A percentile compares a stretch with the other conserved stretches of the same genome.
Evolutionary conservation across 2,113 vertebrate species (phyloP).

Genomic region (Brachypteracias leptosomus): DNA sequence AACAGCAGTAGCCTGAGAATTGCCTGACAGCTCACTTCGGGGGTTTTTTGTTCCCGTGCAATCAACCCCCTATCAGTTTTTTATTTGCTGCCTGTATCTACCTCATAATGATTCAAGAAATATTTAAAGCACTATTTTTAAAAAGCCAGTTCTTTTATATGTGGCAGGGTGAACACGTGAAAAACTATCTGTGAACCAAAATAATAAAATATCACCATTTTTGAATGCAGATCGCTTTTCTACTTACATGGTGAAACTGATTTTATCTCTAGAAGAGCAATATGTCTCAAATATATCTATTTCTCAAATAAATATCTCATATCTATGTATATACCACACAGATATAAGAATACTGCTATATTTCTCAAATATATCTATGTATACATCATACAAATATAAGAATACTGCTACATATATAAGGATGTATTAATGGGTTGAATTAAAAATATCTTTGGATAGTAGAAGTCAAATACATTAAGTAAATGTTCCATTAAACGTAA

Average conservation of each 20-base stretch:
- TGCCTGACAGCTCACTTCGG: not conserved
- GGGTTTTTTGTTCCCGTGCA: not conserved
- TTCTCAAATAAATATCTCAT: not conserved
- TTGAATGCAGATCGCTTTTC: not conserved
- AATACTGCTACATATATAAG: not conserved
- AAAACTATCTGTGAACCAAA: not conserved
- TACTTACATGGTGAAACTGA: not conserved
- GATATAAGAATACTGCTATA: not conserved
- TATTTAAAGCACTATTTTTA: not conserved
- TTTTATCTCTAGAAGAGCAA: not conserved
- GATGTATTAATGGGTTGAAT: not conserved
- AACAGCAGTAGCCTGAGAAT: accelerated
- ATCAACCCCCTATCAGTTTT: not conserved
- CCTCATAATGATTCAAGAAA: not conserved
- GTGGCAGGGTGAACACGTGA: not conserved
- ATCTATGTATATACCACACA: not conserved
- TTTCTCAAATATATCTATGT: not conserved
- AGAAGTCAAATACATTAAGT: not conserved
- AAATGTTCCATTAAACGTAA: not conserved
- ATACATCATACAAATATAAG: not conserved
- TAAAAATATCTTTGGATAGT: not conserved
- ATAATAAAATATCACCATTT: not conserved
- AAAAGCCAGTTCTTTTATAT: not conserved
- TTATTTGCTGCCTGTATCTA: not conserved
- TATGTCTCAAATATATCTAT: not conserved